Evolutionary conservation across 2,113 vertebrate genomes (phyloP), one percentile per base, ranked within the genome.

Genomic region (Xyrauchen texanus): DNA sequence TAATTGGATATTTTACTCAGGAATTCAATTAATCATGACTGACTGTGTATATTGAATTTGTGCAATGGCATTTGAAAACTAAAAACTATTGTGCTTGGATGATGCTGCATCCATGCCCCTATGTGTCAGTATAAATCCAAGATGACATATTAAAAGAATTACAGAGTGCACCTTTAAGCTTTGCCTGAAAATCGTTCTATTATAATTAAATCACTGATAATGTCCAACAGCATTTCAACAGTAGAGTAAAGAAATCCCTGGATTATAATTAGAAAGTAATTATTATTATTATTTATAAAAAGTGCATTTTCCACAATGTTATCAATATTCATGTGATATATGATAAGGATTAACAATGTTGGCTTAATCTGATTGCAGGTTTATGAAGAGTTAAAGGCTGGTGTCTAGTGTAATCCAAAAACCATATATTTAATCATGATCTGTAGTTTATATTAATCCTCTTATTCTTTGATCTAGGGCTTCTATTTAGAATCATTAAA

Each of bases 391-490:
- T 74, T 74, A 62, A 74, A 74, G 53, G 8, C 21, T 34, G 21
- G 21, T 15, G 72, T 74, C 72, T 63, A 63, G 58, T 62, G 58
- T 3, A 74, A 62, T 74, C 58, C 72, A 63, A 74, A 74, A 63
- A 10, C 46, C 46, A 34, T 13, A 74, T 74, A 58, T 74, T 74
- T 63, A 49, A 74, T 74, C 72, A 52, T 63, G 58, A 74, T 74
- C 47, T 74, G 16, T 15, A 74, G 58, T 74, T 74, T 62, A 61
- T 74, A 74, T 63, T 63, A 74, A 74, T 74, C 72, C 16, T 45
- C 49, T 74, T 74, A 74, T 63, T 16, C 72, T 63, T 47, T 0
- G 46, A 51, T 51, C 72, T 42, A 63, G 72, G 34, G 72, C 72
- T 74, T 74, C 21, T 12, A 51, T 51, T 74, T 74, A 62, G 46